These are phyloP conservation scores for Poeciliopsis prolifica DNA, from an alignment of 2,113 vertebrate species.

Conservation along the genomic window DNA sequence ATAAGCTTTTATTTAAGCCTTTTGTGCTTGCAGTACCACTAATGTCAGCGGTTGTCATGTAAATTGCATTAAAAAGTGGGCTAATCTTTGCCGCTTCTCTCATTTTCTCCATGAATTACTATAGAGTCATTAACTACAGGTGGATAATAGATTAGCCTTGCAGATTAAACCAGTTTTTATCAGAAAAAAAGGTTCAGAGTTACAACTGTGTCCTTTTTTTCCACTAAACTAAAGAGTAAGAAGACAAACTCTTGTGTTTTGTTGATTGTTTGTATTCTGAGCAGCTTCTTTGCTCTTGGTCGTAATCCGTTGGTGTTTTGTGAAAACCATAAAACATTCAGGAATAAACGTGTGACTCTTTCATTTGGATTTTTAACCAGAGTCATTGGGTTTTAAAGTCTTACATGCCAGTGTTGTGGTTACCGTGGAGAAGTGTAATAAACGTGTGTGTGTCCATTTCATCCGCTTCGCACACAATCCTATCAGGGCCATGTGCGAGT, in stretches of 20 bases:
- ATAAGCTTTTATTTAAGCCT: neutral
- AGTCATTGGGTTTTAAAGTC: conserved; percentile 38
- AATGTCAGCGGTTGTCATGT: conserved; percentile 35
- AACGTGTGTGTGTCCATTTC: conserved; percentile 23
- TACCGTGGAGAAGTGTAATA: conserved; percentile 65
- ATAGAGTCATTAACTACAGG: conserved; percentile 13
- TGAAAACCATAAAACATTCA: conserved; percentile 29
- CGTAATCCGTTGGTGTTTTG: conserved; percentile 30
- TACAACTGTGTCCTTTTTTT: neutral
- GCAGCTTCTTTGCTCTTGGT: conserved; percentile 17
- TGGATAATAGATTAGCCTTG: neutral
- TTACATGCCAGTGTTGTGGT: conserved; percentile 62
- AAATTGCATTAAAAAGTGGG: conserved; percentile 26
- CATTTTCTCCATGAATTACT: conserved; percentile 9
- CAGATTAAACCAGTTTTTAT: neutral
- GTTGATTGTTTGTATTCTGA: conserved; percentile 37
- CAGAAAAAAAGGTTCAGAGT: neutral
- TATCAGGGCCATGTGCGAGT: conserved; percentile 53
- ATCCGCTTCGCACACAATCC: conserved; percentile 29
- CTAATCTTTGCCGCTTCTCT: conserved; percentile 24
- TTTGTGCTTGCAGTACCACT: neutral
- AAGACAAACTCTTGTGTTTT: conserved; percentile 17
- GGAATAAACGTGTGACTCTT: conserved; percentile 48
- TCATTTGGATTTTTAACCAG: neutral
- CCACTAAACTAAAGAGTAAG: neutral